Base-by-base conservation (phyloP, 2,113 vertebrate genomes). In the Bufo gargarizans region DNA sequence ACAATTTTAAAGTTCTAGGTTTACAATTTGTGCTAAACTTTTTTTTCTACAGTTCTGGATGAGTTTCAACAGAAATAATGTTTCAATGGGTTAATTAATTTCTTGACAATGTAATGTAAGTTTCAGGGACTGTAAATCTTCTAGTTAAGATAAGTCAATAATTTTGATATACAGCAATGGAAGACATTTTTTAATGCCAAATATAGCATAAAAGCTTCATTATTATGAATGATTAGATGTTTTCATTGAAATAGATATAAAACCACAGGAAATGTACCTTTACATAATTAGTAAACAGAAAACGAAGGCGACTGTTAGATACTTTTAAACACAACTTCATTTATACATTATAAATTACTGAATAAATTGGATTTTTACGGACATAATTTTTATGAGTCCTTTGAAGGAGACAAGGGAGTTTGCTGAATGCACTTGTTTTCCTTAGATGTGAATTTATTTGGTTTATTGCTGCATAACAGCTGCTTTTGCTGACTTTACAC, bases 211-310 rank as follows among this genome's bases (percentile, higher is more conserved):
- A 86, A 77, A 86, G 56, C 72, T 49, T 50, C 56, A 61, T 77
- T 86, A 86, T 86, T 63, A 77, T 61, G 58, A 77, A 43, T 63
- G 84, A 86, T 86, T 86, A 86, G 84, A 20, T 77, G 45, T 77
- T 76, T 77, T 86, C 77, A 86, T 77, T 86, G 84, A 45, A 77
- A 86, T 77, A 77, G 65, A 86, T 77, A 59, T 77, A 49, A 86
- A 86, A 50, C 45, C 56, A 76, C 84, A 77, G 50, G 55, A 59
- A 85, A 63, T 77, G 56, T 77, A 77, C 72, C 43, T 86, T 77
- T 4, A 22, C 4, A 65, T 77, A 86, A 86, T 77, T 61, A 77
- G 84, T 86, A 49, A 86, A 77, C 65, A 77, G 63, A 77, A 86
- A 86, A 77, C 58, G 19, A n/a, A 43, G 77, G 84, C 55, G 4